Conservation (phyloP, 2,113 vertebrate genomes). For the Cyanoramphus novaezelandiae region DNA sequence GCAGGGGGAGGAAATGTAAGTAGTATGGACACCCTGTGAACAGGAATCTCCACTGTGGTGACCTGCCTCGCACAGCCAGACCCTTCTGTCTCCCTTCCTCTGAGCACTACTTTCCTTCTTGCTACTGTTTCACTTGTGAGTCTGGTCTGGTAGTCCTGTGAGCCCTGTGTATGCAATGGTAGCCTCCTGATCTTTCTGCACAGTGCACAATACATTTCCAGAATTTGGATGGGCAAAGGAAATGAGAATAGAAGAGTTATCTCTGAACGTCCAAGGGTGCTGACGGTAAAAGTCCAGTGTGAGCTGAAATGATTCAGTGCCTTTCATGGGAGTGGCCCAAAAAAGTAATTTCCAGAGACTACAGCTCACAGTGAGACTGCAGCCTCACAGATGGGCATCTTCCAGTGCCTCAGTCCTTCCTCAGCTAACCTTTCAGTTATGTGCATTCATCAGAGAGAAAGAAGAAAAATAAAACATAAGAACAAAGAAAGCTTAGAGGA, state of each 20-base stretch:
- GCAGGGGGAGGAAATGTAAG: constrained; percentile 90
- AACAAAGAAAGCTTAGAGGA: background rate
- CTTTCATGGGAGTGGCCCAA: background rate
- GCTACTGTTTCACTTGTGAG: background rate
- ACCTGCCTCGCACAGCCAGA: constrained; percentile 23
- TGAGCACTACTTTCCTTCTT: constrained; percentile 11
- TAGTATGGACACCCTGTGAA: constrained; percentile 62
- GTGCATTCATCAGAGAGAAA: background rate
- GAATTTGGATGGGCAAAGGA: background rate
- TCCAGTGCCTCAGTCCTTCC: background rate
- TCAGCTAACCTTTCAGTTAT: background rate
- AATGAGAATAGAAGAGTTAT: background rate
- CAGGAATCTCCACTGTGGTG: constrained; percentile 40
- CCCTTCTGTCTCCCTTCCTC: constrained; percentile 11
- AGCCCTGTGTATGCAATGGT: constrained; percentile 6
- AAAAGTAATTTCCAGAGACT: background rate
- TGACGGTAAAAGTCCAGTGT: background rate
- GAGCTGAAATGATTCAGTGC: background rate
- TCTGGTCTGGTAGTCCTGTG: background rate
- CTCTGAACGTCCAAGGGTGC: background rate
- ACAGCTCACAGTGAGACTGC: background rate
- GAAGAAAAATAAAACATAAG: background rate
- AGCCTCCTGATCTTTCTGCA: constrained; percentile 19
- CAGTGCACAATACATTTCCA: background rate
- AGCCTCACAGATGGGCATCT: background rate